A percentile compares a stretch with the other conserved stretches of the same genome.
Conservation (phyloP, 1,140 invertebrate genomes). For the Augochlora pura region DNA sequence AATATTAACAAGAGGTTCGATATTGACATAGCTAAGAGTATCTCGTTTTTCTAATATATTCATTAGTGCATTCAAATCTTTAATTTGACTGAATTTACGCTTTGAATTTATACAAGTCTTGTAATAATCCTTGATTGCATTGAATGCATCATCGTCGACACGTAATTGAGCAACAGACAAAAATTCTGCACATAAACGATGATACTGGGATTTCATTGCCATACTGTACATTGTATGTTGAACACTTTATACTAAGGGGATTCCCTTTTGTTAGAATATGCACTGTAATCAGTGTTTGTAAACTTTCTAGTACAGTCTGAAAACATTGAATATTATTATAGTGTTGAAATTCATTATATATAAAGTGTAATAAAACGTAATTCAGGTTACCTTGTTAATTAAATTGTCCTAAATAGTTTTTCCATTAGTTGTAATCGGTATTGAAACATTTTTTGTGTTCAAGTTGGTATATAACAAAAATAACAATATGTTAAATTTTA, state of each 20-base stretch:
- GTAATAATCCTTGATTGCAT: conserved; percentile 62
- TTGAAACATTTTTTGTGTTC: not conserved
- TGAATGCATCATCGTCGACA: conserved; percentile 33
- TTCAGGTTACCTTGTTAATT: not conserved
- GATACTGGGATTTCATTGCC: conserved; percentile 7
- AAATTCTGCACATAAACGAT: conserved; percentile 28
- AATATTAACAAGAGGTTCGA: conserved; percentile 65
- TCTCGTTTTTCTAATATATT: conserved; percentile 70
- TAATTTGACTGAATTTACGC: conserved; percentile 62
- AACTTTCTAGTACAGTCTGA: not conserved
- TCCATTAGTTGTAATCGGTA: no score
- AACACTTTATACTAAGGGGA: not conserved
- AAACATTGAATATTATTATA: not conserved
- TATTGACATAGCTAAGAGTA: conserved; percentile 57
- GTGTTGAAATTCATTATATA: not conserved
- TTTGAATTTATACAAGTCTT: conserved; percentile 60
- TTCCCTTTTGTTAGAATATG: not conserved
- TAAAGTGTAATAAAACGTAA: not conserved
- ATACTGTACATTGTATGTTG: no score
- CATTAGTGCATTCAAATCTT: conserved; percentile 63
- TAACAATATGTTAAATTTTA: no score
- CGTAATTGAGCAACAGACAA: not conserved
- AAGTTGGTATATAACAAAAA: not conserved
- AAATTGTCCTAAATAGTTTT: no score
- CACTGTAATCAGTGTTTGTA: not conserved